Evolutionary conservation across 2,888 invertebrate genomes (phyloP).

Genomic region (Drosophila helvetica): DNA sequence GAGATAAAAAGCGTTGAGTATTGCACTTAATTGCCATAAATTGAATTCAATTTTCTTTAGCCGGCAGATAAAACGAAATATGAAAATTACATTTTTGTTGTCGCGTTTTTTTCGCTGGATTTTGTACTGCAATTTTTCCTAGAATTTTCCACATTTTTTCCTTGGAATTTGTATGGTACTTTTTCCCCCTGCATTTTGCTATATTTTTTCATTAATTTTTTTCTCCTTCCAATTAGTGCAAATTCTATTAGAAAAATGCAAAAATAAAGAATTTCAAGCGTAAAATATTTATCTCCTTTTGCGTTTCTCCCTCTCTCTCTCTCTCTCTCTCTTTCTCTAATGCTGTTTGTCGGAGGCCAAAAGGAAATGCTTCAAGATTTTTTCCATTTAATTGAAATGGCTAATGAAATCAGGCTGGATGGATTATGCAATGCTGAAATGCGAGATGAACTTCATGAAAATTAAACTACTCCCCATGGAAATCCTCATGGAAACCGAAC

Average conservation of each 20-base stretch:
- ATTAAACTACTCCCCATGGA: conserved; percentile 7
- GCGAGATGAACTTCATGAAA: conserved; percentile 15
- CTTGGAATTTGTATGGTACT: conserved; percentile 4
- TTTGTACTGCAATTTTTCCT: conserved; percentile 9
- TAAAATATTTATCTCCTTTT: conserved; percentile 23
- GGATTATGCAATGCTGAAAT: conserved; percentile 46
- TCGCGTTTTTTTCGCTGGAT: conserved; percentile 22
- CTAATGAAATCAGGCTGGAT: conserved; percentile 41
- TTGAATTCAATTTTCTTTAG: conserved; percentile 63
- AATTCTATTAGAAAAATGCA: conserved; percentile 37
- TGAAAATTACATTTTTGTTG: conserved; percentile 57
- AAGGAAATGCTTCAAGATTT: conserved; percentile 17
- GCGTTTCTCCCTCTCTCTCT: no score
- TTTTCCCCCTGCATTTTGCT: conserved; percentile 33
- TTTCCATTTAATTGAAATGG: conserved; percentile 37
- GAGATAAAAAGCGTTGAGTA: conserved; percentile 12
- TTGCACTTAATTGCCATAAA: conserved; percentile 57
- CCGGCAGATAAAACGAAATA: conserved; percentile 54
- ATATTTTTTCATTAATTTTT: conserved; percentile 42
- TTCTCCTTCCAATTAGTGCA: conserved; percentile 64
- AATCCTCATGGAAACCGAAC: conserved; percentile 19
- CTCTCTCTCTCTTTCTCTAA: conserved; percentile 7
- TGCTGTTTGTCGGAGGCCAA: conserved; percentile 26
- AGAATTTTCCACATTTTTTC: conserved; percentile 23
- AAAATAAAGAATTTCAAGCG: conserved; percentile 17